Evolutionary conservation across 1,140 invertebrate species (phyloP).

Genomic region (Chymomyza costata): DNA sequence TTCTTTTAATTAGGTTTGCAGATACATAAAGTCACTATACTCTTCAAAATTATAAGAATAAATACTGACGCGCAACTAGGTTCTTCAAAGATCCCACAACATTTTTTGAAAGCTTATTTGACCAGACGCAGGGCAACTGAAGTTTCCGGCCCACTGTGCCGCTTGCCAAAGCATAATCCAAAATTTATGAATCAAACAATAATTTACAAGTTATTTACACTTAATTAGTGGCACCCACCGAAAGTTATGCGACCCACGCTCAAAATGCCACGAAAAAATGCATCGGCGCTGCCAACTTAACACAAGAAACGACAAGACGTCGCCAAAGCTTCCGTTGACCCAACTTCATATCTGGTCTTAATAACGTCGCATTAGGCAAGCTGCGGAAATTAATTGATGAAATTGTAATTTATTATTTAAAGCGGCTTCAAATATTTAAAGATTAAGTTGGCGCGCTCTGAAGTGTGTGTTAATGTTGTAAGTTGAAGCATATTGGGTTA

Average conservation of each 20-base stretch:
- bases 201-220: conserved; percentile 70
- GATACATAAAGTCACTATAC: neutral
- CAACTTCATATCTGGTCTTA: neutral
- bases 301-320: neutral
- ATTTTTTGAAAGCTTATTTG: conserved; percentile 3
- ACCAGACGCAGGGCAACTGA: neutral
- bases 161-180: conserved; percentile 29
- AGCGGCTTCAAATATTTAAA: conserved; percentile 24
- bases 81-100: conserved; percentile 44
- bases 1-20: no score
- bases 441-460: conserved; percentile 1
- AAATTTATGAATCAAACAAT: conserved; percentile 62
- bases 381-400: conserved; percentile 65
- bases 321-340: conserved; percentile 3
- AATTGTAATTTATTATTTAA: conserved; percentile 59
- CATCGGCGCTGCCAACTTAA: conserved; percentile 37
- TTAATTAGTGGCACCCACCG: conserved; percentile 64
- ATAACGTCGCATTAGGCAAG: neutral
- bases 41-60: no score
- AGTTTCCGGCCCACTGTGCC: no score
- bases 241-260: conserved; percentile 26
- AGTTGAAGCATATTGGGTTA: conserved; percentile 14
- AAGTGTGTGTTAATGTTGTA: no score
- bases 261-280: neutral
- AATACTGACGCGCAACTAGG: no score